Conservation (phyloP, 2,113 vertebrate genomes). For the Microtus pennsylvanicus region DNA sequence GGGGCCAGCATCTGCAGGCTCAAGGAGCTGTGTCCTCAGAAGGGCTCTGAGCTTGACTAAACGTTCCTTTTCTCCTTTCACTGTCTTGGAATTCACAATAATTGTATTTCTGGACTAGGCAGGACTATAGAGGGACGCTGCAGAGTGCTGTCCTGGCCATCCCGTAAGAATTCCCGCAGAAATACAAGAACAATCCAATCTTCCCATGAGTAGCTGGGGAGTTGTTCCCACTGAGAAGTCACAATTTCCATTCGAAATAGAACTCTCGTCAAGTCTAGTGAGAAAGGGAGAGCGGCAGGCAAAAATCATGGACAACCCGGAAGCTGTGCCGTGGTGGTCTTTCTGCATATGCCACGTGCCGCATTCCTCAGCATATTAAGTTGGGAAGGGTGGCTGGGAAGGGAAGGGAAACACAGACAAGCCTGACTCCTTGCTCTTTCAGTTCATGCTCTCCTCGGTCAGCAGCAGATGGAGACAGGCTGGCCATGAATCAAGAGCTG, state of each 20-base stretch:
- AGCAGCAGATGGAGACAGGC: not conserved
- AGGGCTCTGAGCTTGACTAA: not conserved
- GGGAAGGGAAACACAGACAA: not conserved
- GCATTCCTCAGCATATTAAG: not conserved
- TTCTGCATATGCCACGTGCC: not conserved
- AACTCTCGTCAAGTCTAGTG: not conserved
- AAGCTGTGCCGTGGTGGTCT: not conserved
- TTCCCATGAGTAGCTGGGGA: accelerated
- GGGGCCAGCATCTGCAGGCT: not conserved
- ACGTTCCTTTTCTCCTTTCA: not conserved
- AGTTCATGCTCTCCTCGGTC: not conserved
- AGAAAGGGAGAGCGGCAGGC: not conserved
- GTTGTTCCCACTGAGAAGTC: not conserved
- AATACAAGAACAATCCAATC: not conserved
- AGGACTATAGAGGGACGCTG: not conserved
- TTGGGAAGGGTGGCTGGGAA: not conserved
- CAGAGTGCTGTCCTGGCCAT: not conserved
- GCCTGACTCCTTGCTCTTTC: not conserved
- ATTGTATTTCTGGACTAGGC: not conserved
- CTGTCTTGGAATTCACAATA: not conserved
- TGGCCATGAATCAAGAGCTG: not conserved
- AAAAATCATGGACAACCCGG: not conserved
- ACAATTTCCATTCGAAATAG: not conserved
- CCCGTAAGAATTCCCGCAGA: accelerated
- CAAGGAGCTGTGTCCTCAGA: not conserved